Conservation (phyloP, 2,888 invertebrate genomes). For the Heterodera filipjevi region DNA sequence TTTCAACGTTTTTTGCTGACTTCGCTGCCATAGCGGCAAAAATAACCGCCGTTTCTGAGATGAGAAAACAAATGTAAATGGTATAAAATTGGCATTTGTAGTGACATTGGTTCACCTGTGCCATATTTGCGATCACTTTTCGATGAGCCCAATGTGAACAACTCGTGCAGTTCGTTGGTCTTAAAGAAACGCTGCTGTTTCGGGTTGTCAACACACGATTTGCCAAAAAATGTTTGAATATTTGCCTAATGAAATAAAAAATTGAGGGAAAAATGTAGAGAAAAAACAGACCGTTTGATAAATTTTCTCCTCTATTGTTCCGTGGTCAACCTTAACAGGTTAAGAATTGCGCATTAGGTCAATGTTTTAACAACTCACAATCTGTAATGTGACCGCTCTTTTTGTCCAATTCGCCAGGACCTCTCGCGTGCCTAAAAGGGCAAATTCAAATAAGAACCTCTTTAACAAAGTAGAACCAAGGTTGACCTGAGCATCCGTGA, state of each 20-base stretch:
- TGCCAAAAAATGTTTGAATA: slow-evolving; percentile 88
- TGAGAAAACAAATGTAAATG: background rate
- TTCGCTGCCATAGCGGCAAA: slow-evolving; percentile 73
- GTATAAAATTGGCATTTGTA: no score
- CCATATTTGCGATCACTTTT: slow-evolving; percentile 52
- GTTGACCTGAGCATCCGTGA: slow-evolving; percentile 72
- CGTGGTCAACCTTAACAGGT: slow-evolving; percentile 75
- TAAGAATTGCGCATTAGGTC: background rate
- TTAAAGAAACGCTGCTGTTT: slow-evolving; percentile 85
- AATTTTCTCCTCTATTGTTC: slow-evolving; percentile 93
- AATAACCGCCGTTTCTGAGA: slow-evolving; percentile 76
- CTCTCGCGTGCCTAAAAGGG: slow-evolving; percentile 85
- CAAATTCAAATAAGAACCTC: no score
- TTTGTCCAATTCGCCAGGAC: slow-evolving; percentile 89
- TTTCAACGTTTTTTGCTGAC: slow-evolving; percentile 38
- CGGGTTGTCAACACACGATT: slow-evolving; percentile 87
- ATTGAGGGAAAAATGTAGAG: no score
- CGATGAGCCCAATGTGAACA: slow-evolving; percentile 79
- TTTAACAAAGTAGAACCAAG: no score
- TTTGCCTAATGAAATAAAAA: slow-evolving; percentile 72
- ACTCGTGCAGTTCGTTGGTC: slow-evolving; percentile 82
- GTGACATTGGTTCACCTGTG: slow-evolving; percentile 71
- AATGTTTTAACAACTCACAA: slow-evolving; percentile 53
- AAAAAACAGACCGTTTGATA: slow-evolving; percentile 85
- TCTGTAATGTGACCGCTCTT: slow-evolving; percentile 77